Evolutionary conservation across 2,113 vertebrate genomes (phyloP).

Genomic region (Panthera leo): DNA sequence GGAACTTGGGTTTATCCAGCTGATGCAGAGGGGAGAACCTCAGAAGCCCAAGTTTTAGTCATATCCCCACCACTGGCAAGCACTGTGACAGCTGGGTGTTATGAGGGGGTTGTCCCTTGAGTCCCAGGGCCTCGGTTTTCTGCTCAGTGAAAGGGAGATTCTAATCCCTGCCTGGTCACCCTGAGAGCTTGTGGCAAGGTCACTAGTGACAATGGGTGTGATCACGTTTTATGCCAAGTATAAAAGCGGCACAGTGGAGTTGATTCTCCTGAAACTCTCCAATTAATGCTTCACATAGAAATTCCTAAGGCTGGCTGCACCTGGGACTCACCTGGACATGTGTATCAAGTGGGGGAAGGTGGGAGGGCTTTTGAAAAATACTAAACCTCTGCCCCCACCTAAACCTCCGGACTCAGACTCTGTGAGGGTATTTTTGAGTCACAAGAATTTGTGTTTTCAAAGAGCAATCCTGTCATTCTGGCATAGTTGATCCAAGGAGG

Average conservation of each 20-base stretch:
- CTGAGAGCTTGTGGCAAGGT: slow-evolving; percentile 3
- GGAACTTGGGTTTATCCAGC: slow-evolving; percentile 61
- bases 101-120: neutral
- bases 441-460: slow-evolving; percentile 15
- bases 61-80: neutral
- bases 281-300: neutral
- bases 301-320: neutral
- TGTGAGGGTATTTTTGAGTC: slow-evolving; percentile 21
- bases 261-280: neutral
- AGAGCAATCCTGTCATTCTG: neutral
- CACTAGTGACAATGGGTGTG: neutral
- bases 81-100: neutral
- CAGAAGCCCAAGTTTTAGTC: slow-evolving; percentile 35
- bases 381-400: neutral
- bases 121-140: slow-evolving; percentile 13
- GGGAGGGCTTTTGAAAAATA: neutral
- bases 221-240: slow-evolving; percentile 12
- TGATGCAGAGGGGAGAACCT: neutral
- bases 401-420: neutral
- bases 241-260: neutral
- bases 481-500: neutral
- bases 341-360: neutral
- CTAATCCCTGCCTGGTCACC: neutral
- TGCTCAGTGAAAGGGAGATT: neutral
- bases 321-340: neutral